Evolutionary conservation across 2,113 vertebrate species (phyloP).

Genomic region (Callionymus lyra): DNA sequence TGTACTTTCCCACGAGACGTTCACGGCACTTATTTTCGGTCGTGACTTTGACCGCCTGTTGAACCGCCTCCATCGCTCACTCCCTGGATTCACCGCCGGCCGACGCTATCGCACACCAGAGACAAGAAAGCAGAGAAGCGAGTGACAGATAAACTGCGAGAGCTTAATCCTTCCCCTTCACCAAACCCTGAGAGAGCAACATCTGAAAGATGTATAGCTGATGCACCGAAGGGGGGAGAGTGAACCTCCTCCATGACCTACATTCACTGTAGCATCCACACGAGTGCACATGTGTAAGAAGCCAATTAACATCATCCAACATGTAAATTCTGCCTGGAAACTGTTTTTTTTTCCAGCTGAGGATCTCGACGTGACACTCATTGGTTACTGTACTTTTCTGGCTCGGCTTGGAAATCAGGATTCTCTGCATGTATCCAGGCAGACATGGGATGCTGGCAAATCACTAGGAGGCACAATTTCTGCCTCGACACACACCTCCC

Average conservation of each 20-base stretch:
- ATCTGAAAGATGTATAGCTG: too few relatives aligned
- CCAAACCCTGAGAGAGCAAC: not conserved
- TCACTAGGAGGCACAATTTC: not conserved
- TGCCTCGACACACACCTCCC: not conserved
- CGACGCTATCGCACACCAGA: slow-evolving; percentile 30
- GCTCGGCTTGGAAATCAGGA: not conserved
- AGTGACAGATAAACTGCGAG: slow-evolving; percentile 1
- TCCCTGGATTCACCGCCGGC: slow-evolving; percentile 37
- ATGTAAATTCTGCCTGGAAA: slow-evolving; percentile 23
- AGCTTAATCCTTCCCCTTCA: slow-evolving; percentile 3
- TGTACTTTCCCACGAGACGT: slow-evolving; percentile 29
- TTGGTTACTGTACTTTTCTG: not conserved
- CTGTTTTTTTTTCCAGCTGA: not conserved
- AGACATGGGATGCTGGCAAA: not conserved
- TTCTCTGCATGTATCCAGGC: slow-evolving; percentile 2
- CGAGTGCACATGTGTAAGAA: slow-evolving; percentile 17
- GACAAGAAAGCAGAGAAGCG: slow-evolving; percentile 1
- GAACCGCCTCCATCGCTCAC: slow-evolving; percentile 45
- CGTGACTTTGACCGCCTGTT: slow-evolving; percentile 30
- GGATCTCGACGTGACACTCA: not conserved
- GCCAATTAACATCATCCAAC: slow-evolving; percentile 27
- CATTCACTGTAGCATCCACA: slow-evolving; percentile 25
- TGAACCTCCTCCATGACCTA: slow-evolving; percentile 18
- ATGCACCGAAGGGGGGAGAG: slow-evolving; percentile 3
- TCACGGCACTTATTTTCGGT: slow-evolving; percentile 28